A percentile compares a stretch with the other conserved stretches of the same genome.
phyloP scores from a whole-genome alignment of 2,113 vertebrate genomes.

The Brevimyrus niger region DNA sequence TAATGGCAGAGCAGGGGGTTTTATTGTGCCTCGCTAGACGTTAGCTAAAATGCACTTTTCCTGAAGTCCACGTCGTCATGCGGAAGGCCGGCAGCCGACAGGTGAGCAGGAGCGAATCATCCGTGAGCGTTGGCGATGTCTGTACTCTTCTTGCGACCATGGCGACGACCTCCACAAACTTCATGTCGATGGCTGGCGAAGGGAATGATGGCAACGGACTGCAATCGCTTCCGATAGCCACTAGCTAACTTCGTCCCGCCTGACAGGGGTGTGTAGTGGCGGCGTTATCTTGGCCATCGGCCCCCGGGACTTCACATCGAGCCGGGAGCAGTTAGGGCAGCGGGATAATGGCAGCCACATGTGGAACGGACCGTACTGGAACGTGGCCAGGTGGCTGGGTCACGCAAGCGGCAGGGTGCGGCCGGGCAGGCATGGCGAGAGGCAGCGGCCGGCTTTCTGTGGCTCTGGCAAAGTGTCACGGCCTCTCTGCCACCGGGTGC shows the following conservation, averaged over 20 bases:
- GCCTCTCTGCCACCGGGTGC: conserved; percentile 25
- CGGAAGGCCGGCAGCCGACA: neutral
- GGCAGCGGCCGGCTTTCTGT: neutral
- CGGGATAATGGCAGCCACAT: conserved; percentile 8
- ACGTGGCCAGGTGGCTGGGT: neutral
- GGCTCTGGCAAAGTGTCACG: neutral
- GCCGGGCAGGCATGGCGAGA: neutral
- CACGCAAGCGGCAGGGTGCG: neutral
- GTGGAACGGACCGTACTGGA: neutral
- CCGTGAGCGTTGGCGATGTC: neutral
- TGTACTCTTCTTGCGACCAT: neutral
- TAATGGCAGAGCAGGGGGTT: neutral
- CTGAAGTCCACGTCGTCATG: neutral
- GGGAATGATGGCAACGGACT: neutral
- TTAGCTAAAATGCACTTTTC: neutral
- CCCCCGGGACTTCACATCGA: neutral
- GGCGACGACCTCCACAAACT: neutral
- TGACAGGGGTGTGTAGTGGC: no score
- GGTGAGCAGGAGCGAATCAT: neutral
- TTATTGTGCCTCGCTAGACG: neutral
- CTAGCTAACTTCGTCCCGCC: neutral
- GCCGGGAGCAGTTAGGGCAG: neutral
- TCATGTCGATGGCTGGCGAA: neutral
- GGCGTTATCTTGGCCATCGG: neutral
- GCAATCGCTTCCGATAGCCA: neutral